Base-by-base conservation (phyloP, 2,888 invertebrate genomes). In the Alloplasta piceator region DNA sequence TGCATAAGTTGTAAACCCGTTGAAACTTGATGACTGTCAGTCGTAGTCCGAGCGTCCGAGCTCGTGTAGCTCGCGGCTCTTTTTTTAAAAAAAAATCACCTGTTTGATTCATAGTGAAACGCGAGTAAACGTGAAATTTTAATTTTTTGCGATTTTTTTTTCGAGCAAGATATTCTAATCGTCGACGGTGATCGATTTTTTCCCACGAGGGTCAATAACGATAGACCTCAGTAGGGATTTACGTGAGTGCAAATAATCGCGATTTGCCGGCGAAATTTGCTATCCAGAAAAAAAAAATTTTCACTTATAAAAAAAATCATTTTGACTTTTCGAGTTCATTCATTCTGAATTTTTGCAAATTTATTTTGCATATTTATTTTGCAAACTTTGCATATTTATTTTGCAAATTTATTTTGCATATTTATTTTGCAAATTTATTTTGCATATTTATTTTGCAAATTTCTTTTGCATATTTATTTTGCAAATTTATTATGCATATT, bases 1-100 rank as follows among this genome's bases (percentile, higher is more conserved):
- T 85, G 83, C 86, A 55, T 71, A 70, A 74, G 36, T 36, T 6
- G 56, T 66, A 48, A 67, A 58, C 86, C 86, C 87, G 88, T 87
- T 55, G 87, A 83, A 80, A 85, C 85, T 84, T 87, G 85, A 89
- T 86, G 90, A 89, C 85, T 88, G 87, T 88, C 88, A 89, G 90
- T 90, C 86, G 88, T 85, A 81, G 82, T 89, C 85, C 85, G 89
- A 86, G 85, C 89, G 89, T 75, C 84, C 83, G 84, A 83, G 87
- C 82, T 83, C 86, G 82, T 83, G 85, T 86, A 83, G 84, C 70
- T 56, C 77, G 64, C 73, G 74, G 39, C 46, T 64, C 7, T 38
- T 38, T 56, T 41, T 10, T 12, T 7, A 3, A 4, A 6, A 56
- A 16, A 58, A 26, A n/a, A 0, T 48, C 48, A 2, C 5, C 41